Conservation (phyloP, 2,797 vertebrate species). For the Crenichthys baileyi region DNA sequence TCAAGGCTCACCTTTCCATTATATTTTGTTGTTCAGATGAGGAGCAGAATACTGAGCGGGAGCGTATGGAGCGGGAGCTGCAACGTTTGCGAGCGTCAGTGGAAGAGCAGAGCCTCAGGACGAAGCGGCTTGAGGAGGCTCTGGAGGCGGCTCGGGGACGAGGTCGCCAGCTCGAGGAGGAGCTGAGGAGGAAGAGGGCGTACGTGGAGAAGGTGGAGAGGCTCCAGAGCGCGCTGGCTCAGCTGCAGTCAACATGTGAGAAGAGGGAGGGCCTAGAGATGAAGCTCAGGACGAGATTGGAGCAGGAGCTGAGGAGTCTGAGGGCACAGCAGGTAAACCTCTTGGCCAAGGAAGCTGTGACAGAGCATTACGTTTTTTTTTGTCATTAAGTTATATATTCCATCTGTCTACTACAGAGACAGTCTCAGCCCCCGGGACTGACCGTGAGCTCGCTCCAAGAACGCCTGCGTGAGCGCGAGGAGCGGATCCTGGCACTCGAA, state of each 20-base stretch:
- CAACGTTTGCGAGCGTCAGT: constrained; percentile 81
- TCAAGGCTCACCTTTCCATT: neutral
- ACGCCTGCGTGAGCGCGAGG: constrained; percentile 92
- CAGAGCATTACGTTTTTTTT: neutral
- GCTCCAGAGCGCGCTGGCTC: constrained; percentile 92
- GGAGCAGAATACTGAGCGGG: constrained; percentile 81
- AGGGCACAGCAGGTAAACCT: constrained; percentile 90
- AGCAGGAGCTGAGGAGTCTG: constrained; percentile 94
- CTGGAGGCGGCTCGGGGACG: constrained; percentile 85
- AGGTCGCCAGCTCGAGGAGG: constrained; percentile 87
- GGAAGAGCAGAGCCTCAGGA: constrained; percentile 86
- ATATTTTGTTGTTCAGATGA: constrained; percentile 53
- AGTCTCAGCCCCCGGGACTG: constrained; percentile 61
- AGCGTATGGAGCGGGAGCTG: constrained; percentile 88
- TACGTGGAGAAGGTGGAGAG: constrained; percentile 96
- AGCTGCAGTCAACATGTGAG: constrained; percentile 95
- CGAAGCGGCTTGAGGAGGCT: constrained; percentile 87
- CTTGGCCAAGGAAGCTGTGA: neutral
- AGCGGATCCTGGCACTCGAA: constrained; percentile 93
- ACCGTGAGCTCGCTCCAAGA: constrained; percentile 84
- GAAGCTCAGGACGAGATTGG: constrained; percentile 90
- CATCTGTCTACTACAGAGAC: constrained; percentile 65
- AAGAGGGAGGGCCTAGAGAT: constrained; percentile 94
- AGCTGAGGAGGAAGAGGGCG: constrained; percentile 91
- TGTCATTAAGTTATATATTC: neutral